These are phyloP conservation scores for Podarcis raffonei DNA, from an alignment of 2,113 vertebrate genomes.

Conservation along the genomic window DNA sequence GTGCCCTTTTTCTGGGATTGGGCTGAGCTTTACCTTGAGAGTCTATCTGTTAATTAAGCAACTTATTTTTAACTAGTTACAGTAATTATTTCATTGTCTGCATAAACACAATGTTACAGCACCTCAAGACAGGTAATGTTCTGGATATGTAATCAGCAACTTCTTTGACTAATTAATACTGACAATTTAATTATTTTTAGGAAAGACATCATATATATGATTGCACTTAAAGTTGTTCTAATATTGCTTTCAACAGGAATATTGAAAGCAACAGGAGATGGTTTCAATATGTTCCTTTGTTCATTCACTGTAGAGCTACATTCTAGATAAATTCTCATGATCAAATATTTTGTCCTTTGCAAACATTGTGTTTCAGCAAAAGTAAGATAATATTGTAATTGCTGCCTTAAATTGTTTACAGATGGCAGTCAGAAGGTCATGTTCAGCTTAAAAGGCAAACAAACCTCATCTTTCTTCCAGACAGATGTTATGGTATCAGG, in stretches of 20 bases:
- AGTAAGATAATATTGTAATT: constrained; percentile 24
- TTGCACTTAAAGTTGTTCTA: background rate
- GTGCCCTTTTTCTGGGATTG: background rate
- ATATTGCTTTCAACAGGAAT: background rate
- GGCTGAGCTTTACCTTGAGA: no score
- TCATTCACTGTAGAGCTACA: background rate
- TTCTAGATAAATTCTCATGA: constrained; percentile 9
- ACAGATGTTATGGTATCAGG: background rate
- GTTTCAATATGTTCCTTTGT: background rate
- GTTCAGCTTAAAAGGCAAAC: background rate
- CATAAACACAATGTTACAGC: background rate
- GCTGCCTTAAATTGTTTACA: constrained; percentile 28
- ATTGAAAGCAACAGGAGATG: background rate
- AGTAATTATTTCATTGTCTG: no score
- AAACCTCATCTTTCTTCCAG: background rate
- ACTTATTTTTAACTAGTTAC: background rate
- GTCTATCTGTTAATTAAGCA: no score
- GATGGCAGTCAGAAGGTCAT: constrained; percentile 24
- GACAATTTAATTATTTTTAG: background rate
- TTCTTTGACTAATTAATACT: background rate
- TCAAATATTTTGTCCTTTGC: constrained; percentile 9
- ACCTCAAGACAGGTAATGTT: background rate
- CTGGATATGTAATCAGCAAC: background rate
- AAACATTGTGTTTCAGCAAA: background rate
- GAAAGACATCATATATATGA: background rate